Evolutionary conservation across 2,113 vertebrate genomes (phyloP), one percentile per base, ranked within the genome.

Genomic region (Xenopus borealis): DNA sequence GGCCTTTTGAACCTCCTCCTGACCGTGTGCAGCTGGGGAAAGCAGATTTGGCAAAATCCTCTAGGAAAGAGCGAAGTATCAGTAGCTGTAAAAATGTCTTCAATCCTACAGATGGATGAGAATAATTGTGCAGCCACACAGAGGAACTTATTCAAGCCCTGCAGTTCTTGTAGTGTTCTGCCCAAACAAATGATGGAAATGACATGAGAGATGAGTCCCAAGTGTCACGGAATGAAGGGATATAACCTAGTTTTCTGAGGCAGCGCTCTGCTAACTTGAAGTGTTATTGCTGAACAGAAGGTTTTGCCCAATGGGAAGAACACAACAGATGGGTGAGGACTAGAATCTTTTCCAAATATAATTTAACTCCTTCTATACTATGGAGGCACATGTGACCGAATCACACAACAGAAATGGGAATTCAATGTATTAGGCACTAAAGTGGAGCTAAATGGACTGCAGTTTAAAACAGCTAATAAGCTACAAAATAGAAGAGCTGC

Each of bases 221-320:
- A 46, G 66, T 45, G 66, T n/a, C 53, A 55, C 30, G 2, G 20
- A 53, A 23, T 40, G 10, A 14, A 45, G 40, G 19, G 18, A 70
- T n/a, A 7, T 70, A 64, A 77, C 74, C 67, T 65, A 70, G 59
- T 57, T 77, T 70, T 40, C 59, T 16, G 16, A 53, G 66, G 66
- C 66, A 69, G 73, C 73, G 12, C 33, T 62, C 3, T 23, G 58
- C 10, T 27, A 45, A 44, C 40, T 63, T 16, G 10, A 55, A 53
- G 47, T 58, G 18, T 53, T 12, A 53, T 13, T 53, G 14, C 44
- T 63, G 59, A 76, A 63, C 73, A 77, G 74, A 77, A 20, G 33
- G 67, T n/a, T 40, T 16, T 59, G 23, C 59, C 59, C 74, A 64
- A 13, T 16, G n/a, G 66, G 59, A 57, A n/a, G 47, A 55, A 45